These are phyloP conservation scores for Colostygia pectinataria DNA, from an alignment of 2,888 invertebrate species.

Conservation along the genomic window DNA sequence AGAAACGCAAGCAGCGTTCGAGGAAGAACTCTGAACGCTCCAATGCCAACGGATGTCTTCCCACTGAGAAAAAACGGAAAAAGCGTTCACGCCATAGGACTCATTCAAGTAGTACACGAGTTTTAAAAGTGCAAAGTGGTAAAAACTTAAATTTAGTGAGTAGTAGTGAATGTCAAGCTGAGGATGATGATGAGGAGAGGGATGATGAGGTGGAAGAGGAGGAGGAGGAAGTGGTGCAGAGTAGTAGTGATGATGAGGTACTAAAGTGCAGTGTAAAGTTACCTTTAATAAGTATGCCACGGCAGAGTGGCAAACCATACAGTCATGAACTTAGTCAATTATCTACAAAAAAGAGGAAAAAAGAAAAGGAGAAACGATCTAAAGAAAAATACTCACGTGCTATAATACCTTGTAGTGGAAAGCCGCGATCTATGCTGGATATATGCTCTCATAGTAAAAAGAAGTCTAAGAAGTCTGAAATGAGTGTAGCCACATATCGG, in stretches of 20 bases:
- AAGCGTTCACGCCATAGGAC: constrained; percentile 67
- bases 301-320: constrained; percentile 79
- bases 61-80: constrained; percentile 67
- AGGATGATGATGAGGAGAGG: constrained; percentile 49
- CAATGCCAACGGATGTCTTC: constrained; percentile 63
- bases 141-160: constrained; percentile 80
- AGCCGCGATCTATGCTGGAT: constrained; percentile 77
- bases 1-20: constrained; percentile 73
- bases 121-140: constrained; percentile 75
- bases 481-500: constrained; percentile 71
- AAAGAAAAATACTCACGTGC: constrained; percentile 68
- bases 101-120: constrained; percentile 60
- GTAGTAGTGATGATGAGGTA: constrained; percentile 77
- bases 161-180: constrained; percentile 71
- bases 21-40: constrained; percentile 60
- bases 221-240: constrained; percentile 53
- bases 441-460: constrained; percentile 78
- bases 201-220: constrained; percentile 47
- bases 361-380: constrained; percentile 66
- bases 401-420: constrained; percentile 75
- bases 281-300: constrained; percentile 68
- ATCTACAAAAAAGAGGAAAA: constrained; percentile 78
- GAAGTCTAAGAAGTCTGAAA: constrained; percentile 71
- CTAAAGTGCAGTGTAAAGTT: constrained; percentile 75
- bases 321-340: constrained; percentile 83